A percentile compares a stretch with the other conserved stretches of the same genome.
Evolutionary conservation across 2,797 vertebrate genomes (phyloP).

Genomic region (Allobates femoralis): DNA sequence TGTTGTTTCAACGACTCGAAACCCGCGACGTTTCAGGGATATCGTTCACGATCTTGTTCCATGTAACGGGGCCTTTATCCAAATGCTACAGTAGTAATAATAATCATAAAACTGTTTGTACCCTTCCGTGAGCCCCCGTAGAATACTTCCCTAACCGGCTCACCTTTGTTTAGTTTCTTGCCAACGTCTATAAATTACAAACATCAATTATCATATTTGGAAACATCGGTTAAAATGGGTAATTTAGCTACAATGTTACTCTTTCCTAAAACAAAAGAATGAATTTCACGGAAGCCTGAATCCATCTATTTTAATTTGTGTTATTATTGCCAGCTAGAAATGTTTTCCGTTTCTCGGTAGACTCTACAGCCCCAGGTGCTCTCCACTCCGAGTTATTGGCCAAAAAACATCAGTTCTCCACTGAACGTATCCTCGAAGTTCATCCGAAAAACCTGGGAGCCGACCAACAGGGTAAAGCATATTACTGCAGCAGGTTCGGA

Average conservation of each 20-base stretch:
- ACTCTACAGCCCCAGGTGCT: slow-evolving; percentile 33
- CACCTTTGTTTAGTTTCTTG: too few relatives aligned
- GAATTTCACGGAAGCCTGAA: slow-evolving; percentile 41
- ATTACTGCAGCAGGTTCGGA: slow-evolving; percentile 39
- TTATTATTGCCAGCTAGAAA: slow-evolving; percentile 57
- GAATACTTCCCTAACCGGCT: too few relatives aligned
- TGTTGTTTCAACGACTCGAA: too few relatives aligned
- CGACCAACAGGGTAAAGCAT: slow-evolving; percentile 45
- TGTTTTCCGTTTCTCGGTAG: slow-evolving; percentile 17
- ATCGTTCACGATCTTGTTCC: too few relatives aligned
- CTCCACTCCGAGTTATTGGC: slow-evolving; percentile 58
- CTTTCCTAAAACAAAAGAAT: slow-evolving; percentile 2
- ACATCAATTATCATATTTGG: neutral
- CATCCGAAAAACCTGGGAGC: neutral
- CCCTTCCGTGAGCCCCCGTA: too few relatives aligned
- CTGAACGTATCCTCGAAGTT: neutral
- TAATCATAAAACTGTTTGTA: too few relatives aligned
- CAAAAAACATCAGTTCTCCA: slow-evolving; percentile 10
- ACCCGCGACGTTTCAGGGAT: too few relatives aligned
- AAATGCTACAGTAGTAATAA: too few relatives aligned
- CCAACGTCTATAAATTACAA: neutral
- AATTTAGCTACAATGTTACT: neutral
- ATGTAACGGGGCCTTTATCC: too few relatives aligned
- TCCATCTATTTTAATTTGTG: slow-evolving; percentile 62
- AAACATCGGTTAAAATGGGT: neutral